These are phyloP conservation scores for Petrocephalus schoutedeni DNA, from an alignment of 2,797 vertebrate genomes.

Conservation along the genomic window DNA sequence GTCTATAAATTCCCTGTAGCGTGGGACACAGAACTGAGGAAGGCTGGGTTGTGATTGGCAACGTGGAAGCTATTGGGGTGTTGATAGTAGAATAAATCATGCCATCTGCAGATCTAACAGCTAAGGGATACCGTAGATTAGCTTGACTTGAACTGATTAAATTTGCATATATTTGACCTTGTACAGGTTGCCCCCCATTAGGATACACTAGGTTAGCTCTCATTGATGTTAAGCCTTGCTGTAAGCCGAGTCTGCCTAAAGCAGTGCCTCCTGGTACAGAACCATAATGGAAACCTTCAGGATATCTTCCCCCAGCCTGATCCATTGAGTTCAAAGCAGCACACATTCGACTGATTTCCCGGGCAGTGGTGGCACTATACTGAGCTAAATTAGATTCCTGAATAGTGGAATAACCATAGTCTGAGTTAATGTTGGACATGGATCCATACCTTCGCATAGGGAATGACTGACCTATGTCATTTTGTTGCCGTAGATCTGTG, in stretches of 20 bases:
- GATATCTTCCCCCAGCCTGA: constrained; percentile 71
- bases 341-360: constrained; percentile 97
- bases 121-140: constrained; percentile 79
- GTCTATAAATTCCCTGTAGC: constrained; percentile 80
- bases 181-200: constrained; percentile 70
- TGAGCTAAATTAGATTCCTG: constrained; percentile 94
- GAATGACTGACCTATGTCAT: constrained; percentile 72
- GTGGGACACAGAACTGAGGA: constrained; percentile 81
- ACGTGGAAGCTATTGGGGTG: constrained; percentile 92
- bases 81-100: constrained; percentile 99
- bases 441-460: constrained; percentile 93
- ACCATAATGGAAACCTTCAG: constrained; percentile 79
- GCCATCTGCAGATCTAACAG: constrained; percentile 85
- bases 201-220: constrained; percentile 76
- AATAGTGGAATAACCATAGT: constrained; percentile 85
- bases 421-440: constrained; percentile 88
- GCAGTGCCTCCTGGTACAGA: constrained; percentile 59
- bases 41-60: constrained; percentile 97
- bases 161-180: constrained; percentile 73
- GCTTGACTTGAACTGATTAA: constrained; percentile 75
- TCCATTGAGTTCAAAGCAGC: constrained; percentile 97
- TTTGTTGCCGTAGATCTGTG: constrained; percentile 86
- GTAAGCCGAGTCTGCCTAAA: constrained; percentile 54
- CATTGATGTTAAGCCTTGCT: constrained; percentile 63
- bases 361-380: constrained; percentile 94